A percentile compares a stretch with the other conserved stretches of the same genome.
These are phyloP conservation scores for Enteromius paludinosus DNA, from an alignment of 2,797 vertebrate species.

Conservation along the genomic window DNA sequence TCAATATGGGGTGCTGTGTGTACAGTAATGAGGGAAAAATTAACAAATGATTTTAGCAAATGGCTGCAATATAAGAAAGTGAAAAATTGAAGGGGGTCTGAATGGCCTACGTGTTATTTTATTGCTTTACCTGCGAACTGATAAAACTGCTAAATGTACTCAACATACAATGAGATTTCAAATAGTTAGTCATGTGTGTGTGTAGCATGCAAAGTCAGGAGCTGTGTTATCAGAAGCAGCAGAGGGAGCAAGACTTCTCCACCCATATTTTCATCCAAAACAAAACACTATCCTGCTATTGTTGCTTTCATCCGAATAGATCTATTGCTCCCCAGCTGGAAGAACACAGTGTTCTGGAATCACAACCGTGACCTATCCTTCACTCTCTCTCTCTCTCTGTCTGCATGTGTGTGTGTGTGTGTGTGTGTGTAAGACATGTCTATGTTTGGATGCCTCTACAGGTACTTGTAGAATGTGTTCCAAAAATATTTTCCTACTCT, in stretches of 20 bases:
- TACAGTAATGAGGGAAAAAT: no score
- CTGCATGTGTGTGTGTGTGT: background rate
- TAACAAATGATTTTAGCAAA: no score
- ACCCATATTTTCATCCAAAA: constrained; percentile 29
- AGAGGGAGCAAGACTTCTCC: constrained; percentile 32
- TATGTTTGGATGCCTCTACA: constrained; percentile 53
- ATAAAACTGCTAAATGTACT: background rate
- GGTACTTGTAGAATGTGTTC: constrained; percentile 66
- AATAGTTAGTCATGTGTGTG: background rate
- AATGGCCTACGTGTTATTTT: background rate
- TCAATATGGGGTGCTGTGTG: no score
- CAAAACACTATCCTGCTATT: constrained; percentile 27
- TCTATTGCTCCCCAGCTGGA: constrained; percentile 34
- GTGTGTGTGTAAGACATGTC: background rate
- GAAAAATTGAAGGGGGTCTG: no score
- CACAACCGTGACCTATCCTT: no score
- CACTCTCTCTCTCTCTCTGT: no score
- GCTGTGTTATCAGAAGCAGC: constrained; percentile 21
- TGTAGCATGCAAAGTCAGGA: constrained; percentile 9
- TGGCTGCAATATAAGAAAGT: no score
- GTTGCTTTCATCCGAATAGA: constrained; percentile 42
- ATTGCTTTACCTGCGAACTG: background rate
- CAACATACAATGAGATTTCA: background rate
- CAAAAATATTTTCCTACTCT: constrained; percentile 71
- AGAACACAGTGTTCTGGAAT: constrained; percentile 42